These are phyloP conservation scores for Drosophila pectinifera DNA, from an alignment of 1,140 invertebrate species.

Conservation along the genomic window DNA sequence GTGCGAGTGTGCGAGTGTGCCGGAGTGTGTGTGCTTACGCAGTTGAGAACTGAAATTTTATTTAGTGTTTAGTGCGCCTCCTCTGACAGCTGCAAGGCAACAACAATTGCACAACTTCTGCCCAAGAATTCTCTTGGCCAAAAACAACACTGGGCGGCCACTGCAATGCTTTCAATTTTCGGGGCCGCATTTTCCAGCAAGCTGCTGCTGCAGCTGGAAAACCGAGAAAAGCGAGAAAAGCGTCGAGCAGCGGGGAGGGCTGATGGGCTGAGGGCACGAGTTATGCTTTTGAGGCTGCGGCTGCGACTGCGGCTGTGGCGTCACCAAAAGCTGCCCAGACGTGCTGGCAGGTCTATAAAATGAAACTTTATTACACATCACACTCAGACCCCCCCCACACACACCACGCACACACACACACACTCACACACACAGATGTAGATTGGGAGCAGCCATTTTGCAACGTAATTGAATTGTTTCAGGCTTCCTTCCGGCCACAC, in stretches of 20 bases:
- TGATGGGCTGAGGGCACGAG: slow-evolving; percentile 76
- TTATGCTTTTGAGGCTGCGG: slow-evolving; percentile 72
- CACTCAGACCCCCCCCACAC: slow-evolving; percentile 43
- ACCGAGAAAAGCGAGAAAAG: slow-evolving; percentile 6
- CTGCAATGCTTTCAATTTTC: slow-evolving; percentile 77
- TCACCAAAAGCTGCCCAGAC: slow-evolving; percentile 70
- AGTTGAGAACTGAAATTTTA: slow-evolving; percentile 82
- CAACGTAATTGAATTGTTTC: slow-evolving; percentile 81
- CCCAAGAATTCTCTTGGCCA: slow-evolving; percentile 64
- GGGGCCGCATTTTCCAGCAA: slow-evolving; percentile 35
- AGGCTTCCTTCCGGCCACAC: slow-evolving; percentile 57
- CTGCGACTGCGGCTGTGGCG: slow-evolving; percentile 59
- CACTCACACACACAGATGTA: slow-evolving; percentile 12
- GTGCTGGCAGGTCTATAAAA: slow-evolving; percentile 81
- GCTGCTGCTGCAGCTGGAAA: slow-evolving; percentile 30
- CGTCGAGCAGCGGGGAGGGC: not conserved
- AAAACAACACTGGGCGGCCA: slow-evolving; percentile 49
- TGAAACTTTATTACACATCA: slow-evolving; percentile 77
- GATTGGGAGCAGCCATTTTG: slow-evolving; percentile 61
- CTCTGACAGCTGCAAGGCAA: slow-evolving; percentile 71
- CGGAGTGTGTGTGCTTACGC: slow-evolving; percentile 58
- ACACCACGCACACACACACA: slow-evolving; percentile 14
- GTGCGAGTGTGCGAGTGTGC: slow-evolving; percentile 14
- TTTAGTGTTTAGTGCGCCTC: slow-evolving; percentile 82
- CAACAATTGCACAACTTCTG: slow-evolving; percentile 64